Percentiles rank a stretch among this genome's conserved stretches.
Evolutionary conservation across 2,113 vertebrate genomes (phyloP).

Genomic region (Dromiciops gliroides): DNA sequence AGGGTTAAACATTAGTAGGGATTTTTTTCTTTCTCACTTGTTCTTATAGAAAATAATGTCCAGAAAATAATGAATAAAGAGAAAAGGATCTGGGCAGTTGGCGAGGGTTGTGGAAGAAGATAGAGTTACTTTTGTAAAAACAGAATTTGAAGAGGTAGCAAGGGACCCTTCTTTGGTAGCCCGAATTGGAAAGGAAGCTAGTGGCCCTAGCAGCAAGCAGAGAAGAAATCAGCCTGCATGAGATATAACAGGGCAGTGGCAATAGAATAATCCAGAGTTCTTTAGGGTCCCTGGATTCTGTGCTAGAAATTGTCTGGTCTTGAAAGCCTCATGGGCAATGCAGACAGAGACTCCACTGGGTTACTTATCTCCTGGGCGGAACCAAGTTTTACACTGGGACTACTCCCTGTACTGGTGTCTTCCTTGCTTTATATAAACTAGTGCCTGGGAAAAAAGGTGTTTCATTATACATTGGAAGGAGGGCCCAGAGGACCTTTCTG

Average conservation of each 20-base stretch:
- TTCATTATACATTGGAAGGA: background rate
- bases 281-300: background rate
- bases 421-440: background rate
- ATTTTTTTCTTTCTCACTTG: background rate
- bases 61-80: background rate
- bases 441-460: background rate
- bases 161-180: background rate
- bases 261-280: background rate
- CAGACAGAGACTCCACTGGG: background rate
- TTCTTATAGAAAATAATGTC: background rate
- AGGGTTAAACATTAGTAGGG: background rate
- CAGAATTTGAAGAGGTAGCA: background rate
- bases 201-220: background rate
- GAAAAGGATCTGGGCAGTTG: background rate
- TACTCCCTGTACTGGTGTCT: background rate
- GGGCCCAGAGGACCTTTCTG: background rate
- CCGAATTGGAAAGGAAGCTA: background rate
- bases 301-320: background rate
- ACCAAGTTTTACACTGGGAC: background rate
- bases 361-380: background rate
- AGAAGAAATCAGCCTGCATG: background rate
- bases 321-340: background rate
- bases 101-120: background rate
- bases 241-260: background rate
- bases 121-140: background rate